These are phyloP conservation scores for Tragelaphus scriptus DNA, from an alignment of 2,113 vertebrate genomes.

Conservation along the genomic window DNA sequence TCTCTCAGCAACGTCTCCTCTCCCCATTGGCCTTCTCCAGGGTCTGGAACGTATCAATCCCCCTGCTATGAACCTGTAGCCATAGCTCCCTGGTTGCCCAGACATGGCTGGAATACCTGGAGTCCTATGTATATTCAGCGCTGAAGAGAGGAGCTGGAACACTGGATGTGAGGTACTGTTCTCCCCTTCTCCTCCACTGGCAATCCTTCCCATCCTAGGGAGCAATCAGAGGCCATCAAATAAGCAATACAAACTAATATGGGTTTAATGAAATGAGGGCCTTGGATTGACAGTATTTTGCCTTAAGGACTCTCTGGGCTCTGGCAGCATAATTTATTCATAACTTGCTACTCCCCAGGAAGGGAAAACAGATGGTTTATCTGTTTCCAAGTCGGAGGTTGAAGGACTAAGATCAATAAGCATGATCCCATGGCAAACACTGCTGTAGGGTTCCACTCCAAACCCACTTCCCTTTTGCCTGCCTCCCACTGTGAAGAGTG, in stretches of 20 bases:
- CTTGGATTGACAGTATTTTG: conserved; percentile 25
- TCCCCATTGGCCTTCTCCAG: neutral
- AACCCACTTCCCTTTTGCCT: neutral
- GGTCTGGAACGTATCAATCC: neutral
- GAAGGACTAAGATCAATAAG: conserved; percentile 52
- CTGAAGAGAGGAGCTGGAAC: neutral
- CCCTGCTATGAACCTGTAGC: neutral
- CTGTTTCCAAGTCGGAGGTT: conserved; percentile 37
- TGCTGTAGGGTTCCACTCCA: neutral
- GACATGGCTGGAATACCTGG: neutral
- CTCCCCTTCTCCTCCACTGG: neutral
- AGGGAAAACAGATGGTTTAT: conserved; percentile 54
- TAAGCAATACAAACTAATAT: conserved; percentile 45
- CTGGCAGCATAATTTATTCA: conserved; percentile 53
- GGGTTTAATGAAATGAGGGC: conserved; percentile 52
- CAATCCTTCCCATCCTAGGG: neutral
- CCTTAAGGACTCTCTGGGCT: conserved; percentile 51
- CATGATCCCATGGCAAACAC: neutral
- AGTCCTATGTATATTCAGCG: neutral
- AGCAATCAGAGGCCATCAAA: conserved; percentile 26
- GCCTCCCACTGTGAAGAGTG: neutral
- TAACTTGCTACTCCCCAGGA: conserved; percentile 44
- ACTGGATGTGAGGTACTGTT: neutral
- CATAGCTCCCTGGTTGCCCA: neutral
- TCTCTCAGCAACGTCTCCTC: neutral